Evolutionary conservation across 92 coral and sea anemone species (phyloP).

Genomic region (Parazoanthus darwini): DNA sequence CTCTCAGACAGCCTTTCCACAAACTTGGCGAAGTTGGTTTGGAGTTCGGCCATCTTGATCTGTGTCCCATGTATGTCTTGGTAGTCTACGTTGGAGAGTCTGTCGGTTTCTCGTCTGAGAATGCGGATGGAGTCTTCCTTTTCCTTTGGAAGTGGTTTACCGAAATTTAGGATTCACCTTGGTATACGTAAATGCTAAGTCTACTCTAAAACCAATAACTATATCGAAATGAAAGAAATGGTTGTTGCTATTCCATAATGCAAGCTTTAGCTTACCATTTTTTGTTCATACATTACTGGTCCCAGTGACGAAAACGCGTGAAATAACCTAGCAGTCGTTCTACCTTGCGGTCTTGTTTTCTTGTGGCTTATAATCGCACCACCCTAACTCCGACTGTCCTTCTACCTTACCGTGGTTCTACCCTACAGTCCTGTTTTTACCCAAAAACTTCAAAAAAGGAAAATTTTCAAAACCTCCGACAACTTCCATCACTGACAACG

Average conservation of each 20-base stretch:
- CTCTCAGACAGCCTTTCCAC: conserved; percentile 75
- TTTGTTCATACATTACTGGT: too few species aligned
- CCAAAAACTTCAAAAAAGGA: too few species aligned
- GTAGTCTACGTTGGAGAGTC: conserved; percentile 79
- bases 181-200: not conserved
- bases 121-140: conserved; percentile 80
- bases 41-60: conserved; percentile 65
- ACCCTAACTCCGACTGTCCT: too few species aligned
- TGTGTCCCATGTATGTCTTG: conserved; percentile 75
- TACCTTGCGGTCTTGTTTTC: too few species aligned
- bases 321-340: too few species aligned
- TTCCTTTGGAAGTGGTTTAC: conserved; percentile 50
- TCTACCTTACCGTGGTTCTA: too few species aligned
- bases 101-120: conserved; percentile 92
- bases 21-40: conserved; percentile 74
- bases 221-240: too few species aligned
- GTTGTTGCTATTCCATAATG: too few species aligned
- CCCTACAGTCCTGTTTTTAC: too few species aligned
- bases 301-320: too few species aligned
- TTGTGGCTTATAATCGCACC: too few species aligned
- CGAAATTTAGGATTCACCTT: not conserved
- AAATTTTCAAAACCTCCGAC: not conserved
- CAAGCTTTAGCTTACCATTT: too few species aligned
- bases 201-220: not conserved
- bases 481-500: not conserved